Evolutionary conservation across 1,140 invertebrate species (phyloP).

Genomic region (Nephila pilipes): DNA sequence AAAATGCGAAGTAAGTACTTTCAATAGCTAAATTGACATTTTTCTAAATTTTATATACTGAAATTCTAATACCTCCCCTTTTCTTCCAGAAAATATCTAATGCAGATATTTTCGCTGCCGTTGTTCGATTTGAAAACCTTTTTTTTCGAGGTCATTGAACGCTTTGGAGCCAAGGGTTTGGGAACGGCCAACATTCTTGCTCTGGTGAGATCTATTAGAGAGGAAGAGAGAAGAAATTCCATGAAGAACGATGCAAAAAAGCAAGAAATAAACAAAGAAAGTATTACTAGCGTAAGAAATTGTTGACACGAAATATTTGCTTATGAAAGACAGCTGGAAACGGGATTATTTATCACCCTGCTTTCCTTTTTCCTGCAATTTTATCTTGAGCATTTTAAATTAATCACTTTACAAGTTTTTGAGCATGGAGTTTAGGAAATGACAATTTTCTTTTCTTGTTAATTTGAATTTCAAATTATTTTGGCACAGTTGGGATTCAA

Average conservation of each 20-base stretch:
- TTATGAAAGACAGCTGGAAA: not conserved
- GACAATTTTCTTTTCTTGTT: too few relatives aligned
- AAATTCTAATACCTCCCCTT: not conserved
- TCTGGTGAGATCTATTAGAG: constrained; percentile 80
- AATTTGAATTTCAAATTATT: too few relatives aligned
- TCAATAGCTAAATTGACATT: not conserved
- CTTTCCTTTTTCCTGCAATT: not conserved
- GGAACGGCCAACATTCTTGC: constrained; percentile 84
- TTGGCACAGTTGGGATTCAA: too few relatives aligned
- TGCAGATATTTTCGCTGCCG: constrained; percentile 84
- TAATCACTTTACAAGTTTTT: too few relatives aligned
- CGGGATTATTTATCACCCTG: not conserved
- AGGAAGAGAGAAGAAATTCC: constrained; percentile 54
- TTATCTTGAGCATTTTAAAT: too few relatives aligned
- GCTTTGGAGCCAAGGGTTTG: constrained; percentile 83
- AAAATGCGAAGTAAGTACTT: not conserved
- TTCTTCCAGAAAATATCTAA: constrained; percentile 81
- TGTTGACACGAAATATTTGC: not conserved
- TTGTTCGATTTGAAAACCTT: constrained; percentile 83
- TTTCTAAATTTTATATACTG: not conserved
- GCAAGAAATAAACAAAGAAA: constrained; percentile 1
- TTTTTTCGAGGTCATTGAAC: constrained; percentile 84
- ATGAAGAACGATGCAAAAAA: constrained; percentile 9
- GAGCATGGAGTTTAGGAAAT: too few relatives aligned
- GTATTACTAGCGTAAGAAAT: not conserved